Evolutionary conservation across 2,888 invertebrate genomes (phyloP).

Genomic region (Aleiodes alternator): DNA sequence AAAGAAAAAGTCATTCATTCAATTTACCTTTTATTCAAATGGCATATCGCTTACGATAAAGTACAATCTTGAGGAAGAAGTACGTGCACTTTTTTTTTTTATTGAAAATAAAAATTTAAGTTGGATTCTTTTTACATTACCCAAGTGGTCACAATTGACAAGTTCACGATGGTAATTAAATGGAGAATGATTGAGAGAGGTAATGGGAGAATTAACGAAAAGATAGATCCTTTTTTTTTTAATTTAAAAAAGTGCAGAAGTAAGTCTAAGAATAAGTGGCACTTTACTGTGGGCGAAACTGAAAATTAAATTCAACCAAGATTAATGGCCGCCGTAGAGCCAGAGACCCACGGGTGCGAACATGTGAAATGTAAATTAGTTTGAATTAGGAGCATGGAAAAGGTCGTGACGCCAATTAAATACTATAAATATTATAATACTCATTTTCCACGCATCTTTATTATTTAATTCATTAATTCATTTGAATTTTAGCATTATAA

Average conservation of each 20-base stretch:
- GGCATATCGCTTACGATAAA: conserved; percentile 3
- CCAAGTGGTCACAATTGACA: neutral
- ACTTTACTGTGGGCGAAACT: conserved; percentile 61
- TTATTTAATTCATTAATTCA: conserved; percentile 29
- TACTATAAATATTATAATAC: conserved; percentile 55
- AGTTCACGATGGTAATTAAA: conserved; percentile 5
- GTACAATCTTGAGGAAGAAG: neutral
- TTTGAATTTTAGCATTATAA: neutral
- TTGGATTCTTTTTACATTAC: neutral
- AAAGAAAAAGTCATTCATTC: conserved; percentile 7
- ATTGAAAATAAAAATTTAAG: neutral
- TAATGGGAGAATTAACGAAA: conserved; percentile 34
- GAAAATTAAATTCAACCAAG: conserved; percentile 70
- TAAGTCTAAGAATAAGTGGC: conserved; percentile 65
- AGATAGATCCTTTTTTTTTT: conserved; percentile 47
- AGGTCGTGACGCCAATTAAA: conserved; percentile 51
- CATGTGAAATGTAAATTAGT: conserved; percentile 69
- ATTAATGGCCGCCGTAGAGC: conserved; percentile 63
- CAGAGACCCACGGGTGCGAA: conserved; percentile 55
- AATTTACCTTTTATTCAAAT: neutral
- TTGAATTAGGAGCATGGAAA: conserved; percentile 63
- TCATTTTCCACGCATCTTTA: conserved; percentile 29
- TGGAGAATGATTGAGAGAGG: conserved; percentile 26
- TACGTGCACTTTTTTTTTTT: neutral
- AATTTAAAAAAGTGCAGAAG: conserved; percentile 54